A percentile compares a stretch with the other conserved stretches of the same genome.
Evolutionary conservation across 2,797 vertebrate species (phyloP).

Genomic region (Hydrolagus colliei): DNA sequence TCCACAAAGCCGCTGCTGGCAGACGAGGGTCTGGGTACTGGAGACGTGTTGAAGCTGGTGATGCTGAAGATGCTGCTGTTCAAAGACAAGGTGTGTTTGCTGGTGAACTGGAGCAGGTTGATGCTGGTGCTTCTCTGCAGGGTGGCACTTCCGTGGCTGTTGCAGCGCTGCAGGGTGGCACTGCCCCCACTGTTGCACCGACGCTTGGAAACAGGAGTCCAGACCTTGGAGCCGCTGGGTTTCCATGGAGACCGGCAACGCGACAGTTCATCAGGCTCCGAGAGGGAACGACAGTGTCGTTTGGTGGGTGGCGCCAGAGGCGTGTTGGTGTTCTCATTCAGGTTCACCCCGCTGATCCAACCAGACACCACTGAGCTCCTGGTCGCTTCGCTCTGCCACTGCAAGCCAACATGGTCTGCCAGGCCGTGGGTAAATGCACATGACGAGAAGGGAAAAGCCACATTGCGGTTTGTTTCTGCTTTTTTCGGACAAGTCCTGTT

Average conservation of each 20-base stretch:
- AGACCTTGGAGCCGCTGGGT: conserved; percentile 59
- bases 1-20: conserved; percentile 60
- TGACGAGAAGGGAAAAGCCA: conserved; percentile 42
- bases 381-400: conserved; percentile 48
- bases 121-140: conserved; percentile 51
- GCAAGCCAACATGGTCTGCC: conserved; percentile 40
- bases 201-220: conserved; percentile 63
- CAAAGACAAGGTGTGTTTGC: conserved; percentile 40
- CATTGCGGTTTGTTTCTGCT: conserved; percentile 41
- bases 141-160: conserved; percentile 48
- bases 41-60: conserved; percentile 48
- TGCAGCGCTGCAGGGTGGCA: conserved; percentile 52
- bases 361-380: conserved; percentile 43
- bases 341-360: conserved; percentile 50
- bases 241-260: conserved; percentile 58
- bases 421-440: conserved; percentile 43
- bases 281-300: conserved; percentile 63
- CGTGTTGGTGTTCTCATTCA: conserved; percentile 48
- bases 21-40: conserved; percentile 54
- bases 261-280: conserved; percentile 60
- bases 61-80: conserved; percentile 43
- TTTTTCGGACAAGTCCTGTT: conserved; percentile 45
- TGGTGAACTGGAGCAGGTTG: conserved; percentile 43
- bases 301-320: conserved; percentile 59
- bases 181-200: conserved; percentile 59